A percentile compares a stretch with the other conserved stretches of the same genome.
Evolutionary conservation across 2,113 vertebrate species (phyloP).

Genomic region (Mesembrinibis cayennensis): DNA sequence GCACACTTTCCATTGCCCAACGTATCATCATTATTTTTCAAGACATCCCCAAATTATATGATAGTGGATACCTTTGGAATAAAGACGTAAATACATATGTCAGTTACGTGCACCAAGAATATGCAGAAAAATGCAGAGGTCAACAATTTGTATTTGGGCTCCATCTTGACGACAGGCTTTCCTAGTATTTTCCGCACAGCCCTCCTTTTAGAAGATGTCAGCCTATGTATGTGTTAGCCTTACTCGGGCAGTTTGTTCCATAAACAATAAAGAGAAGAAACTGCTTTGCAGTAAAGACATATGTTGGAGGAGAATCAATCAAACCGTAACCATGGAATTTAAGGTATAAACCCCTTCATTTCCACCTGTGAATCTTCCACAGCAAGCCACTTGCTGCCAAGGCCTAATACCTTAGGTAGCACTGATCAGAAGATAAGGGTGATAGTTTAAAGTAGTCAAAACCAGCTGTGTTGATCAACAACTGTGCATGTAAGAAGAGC

Average conservation of each 20-base stretch:
- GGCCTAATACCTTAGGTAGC: neutral
- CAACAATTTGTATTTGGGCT: neutral
- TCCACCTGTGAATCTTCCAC: neutral
- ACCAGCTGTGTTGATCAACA: neutral
- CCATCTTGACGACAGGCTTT: neutral
- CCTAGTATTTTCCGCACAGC: neutral
- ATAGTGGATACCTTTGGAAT: neutral
- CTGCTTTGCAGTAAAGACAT: neutral
- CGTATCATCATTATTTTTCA: neutral
- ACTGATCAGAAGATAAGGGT: neutral
- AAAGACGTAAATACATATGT: neutral
- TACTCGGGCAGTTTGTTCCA: neutral
- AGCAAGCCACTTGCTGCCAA: neutral
- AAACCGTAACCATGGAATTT: neutral
- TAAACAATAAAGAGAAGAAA: neutral
- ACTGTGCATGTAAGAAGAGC: neutral
- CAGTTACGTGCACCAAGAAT: neutral
- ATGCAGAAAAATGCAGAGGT: neutral
- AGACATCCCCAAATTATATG: neutral
- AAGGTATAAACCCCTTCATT: neutral
- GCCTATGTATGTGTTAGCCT: neutral
- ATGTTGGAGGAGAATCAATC: neutral
- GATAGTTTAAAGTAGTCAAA: neutral
- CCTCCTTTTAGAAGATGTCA: neutral
- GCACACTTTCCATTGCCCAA: neutral